Evolutionary conservation across 2,888 invertebrate species (phyloP), one percentile per base, ranked within the genome.

Genomic region (Thalpophila matura): DNA sequence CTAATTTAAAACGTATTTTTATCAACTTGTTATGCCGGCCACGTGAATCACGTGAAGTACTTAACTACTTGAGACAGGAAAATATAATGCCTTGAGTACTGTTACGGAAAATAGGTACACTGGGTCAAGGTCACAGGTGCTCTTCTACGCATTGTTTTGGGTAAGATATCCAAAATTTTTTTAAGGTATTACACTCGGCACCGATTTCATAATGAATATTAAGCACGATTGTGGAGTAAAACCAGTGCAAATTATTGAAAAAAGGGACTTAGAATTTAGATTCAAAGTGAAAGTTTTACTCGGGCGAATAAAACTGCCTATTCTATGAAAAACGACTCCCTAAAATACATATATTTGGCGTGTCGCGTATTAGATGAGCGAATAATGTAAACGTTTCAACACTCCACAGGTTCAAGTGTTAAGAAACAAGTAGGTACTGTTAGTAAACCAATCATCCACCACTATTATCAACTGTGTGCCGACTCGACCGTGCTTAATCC

Each of bases 51-150:
- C 61, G 47, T 71, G 74, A 80, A 65, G 77, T 70, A 74, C 53
- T 69, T 47, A 47, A 51, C 55, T 33, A 67, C 61, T 59, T 59
- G 37, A 58, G 53, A 43, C 50, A 50, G 72, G 61, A 57, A 62
- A 74, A 77, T 70, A 79, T 43, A 29, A 43, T 70, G 54, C 86
- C 84, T 86, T 86, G 85, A 72, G 60, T 67, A 65, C 59, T 63
- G 68, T 70, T 77, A 80, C 62, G 83, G 81, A 79, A 84, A 84
- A 82, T 69, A 71, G 29, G 49, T 27, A 35, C 55, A 85, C 75
- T 88, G 63, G 85, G 88, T 84, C 89, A 90, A 89, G 89, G 89
- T 69, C 72, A 47, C 56, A 64, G 50, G 20, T 65, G 67, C 50
- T 64, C 56, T 50, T 38, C 53, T 43, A 50, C 38, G 29, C 47